Evolutionary conservation across 2,888 invertebrate genomes (phyloP), one percentile per base, ranked within the genome.

Genomic region (Lutraria lutraria): DNA sequence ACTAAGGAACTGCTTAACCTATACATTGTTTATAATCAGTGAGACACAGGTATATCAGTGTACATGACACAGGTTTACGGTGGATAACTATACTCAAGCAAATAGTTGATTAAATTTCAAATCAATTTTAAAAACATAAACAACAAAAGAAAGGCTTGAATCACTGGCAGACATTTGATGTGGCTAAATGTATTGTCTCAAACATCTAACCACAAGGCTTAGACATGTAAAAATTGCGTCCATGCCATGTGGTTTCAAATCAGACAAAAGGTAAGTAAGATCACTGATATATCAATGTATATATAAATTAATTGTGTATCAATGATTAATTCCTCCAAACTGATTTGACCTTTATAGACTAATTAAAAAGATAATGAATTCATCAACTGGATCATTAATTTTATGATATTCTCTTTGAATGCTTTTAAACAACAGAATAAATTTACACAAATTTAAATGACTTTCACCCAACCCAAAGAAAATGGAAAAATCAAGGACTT

Each of bases 381-480:
- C 25, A 31, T 76, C 76, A 31, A 0, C 31, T 19, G 76, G 76
- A 34, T 76, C 76, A 21, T 76, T 76, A 76, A 34, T 16, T 76
- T 76, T 31, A 76, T 19, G 76, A 76, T 76, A n/a, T 12, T 76
- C 34, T 76, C 76, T 34, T 76, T 76, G 76, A 76, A 34, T 34
- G 31, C 16, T 31, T 31, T 31, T 31, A 34, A 29, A 34, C 31
- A 34, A 76, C 76, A 31, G 76, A 76, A 76, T 76, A 76, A 76
- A 76, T 76, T 76, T 76, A 31, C 76, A 76, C 76, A 76, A 68
- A 68, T 68, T 68, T 68, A n/a, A n/a, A 12, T 68, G 3, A 68
- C 25, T 25, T 25, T 25, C 25, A 68, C 25, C 25, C 25, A 21
- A 43, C 43, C 43, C 43, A 2, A 43, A 43, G 43, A 43, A 8